A percentile compares a stretch with the other conserved stretches of the same genome.
phyloP scores from a whole-genome alignment of 1,140 invertebrate genomes.

The Drosophila seguyi region DNA sequence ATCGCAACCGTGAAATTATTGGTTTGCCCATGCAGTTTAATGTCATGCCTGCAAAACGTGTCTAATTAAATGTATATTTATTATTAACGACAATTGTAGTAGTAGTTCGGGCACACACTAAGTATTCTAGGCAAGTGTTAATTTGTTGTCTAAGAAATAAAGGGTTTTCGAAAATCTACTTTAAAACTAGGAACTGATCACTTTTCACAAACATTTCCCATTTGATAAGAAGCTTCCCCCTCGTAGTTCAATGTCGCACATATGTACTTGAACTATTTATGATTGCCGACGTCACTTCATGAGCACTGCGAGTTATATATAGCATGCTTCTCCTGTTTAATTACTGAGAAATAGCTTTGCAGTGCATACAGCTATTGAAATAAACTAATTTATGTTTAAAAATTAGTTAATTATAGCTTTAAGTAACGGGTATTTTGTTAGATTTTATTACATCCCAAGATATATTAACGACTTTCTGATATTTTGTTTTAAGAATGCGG shows the following conservation, averaged over 20 bases:
- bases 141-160: not conserved
- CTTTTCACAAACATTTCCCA: not conserved
- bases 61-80: conserved; percentile 5
- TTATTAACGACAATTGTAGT: conserved; percentile 2
- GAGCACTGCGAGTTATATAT: not conserved
- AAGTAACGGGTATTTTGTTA: not conserved
- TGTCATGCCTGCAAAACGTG: conserved; percentile 1
- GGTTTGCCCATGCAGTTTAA: conserved; percentile 1
- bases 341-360: not conserved
- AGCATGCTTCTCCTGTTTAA: not conserved
- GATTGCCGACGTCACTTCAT: conserved; percentile 4
- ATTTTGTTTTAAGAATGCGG: not conserved
- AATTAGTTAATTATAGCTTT: not conserved
- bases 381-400: not conserved
- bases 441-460: not conserved
- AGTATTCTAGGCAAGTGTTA: too few species aligned
- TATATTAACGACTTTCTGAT: not conserved
- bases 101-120: not conserved
- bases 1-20: conserved; percentile 4
- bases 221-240: conserved; percentile 5
- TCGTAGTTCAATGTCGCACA: not conserved
- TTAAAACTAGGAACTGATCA: not conserved
- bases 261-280: not conserved
- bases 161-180: not conserved
- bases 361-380: not conserved